These are phyloP conservation scores for Typhlichthys eigenmanni DNA, from an alignment of 2,797 vertebrate genomes.

Conservation along the genomic window DNA sequence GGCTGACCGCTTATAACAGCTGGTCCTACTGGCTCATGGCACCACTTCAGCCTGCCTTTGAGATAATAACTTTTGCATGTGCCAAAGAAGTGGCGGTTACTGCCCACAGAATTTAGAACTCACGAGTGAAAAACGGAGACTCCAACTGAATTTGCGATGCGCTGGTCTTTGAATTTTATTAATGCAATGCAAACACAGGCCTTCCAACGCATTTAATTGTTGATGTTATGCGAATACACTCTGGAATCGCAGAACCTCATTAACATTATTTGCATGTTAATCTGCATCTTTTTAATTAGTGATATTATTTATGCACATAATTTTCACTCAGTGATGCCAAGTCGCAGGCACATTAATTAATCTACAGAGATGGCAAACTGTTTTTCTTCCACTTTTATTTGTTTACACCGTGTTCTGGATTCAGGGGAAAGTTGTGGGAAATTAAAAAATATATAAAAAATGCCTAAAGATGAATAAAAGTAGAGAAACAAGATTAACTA, in stretches of 20 bases:
- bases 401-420: slow-evolving; percentile 99
- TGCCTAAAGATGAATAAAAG: slow-evolving; percentile 91
- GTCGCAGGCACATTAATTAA: slow-evolving; percentile 99
- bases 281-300: slow-evolving; percentile 99
- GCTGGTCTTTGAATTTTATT: slow-evolving; percentile 99
- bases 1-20: slow-evolving; percentile 93
- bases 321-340: slow-evolving; percentile 97
- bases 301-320: slow-evolving; percentile 99
- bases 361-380: slow-evolving; percentile 99
- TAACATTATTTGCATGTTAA: slow-evolving; percentile 99
- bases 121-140: slow-evolving; percentile 93
- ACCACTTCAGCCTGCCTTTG: slow-evolving; percentile 92
- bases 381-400: slow-evolving; percentile 98
- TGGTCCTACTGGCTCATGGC: slow-evolving; percentile 94
- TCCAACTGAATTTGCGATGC: slow-evolving; percentile 97
- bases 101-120: slow-evolving; percentile 99
- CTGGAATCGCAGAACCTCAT: slow-evolving; percentile 99
- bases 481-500: slow-evolving; percentile 96
- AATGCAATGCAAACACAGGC: slow-evolving; percentile 99
- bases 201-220: slow-evolving; percentile 99
- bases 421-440: slow-evolving; percentile 85
- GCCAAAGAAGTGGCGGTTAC: slow-evolving; percentile 88
- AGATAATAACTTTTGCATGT: slow-evolving; percentile 99
- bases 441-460: slow-evolving; percentile 62
- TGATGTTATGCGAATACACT: slow-evolving; percentile 99